phyloP scores from a whole-genome alignment of 2,888 invertebrate genomes.

The Chymomyza fuscimana region DNA sequence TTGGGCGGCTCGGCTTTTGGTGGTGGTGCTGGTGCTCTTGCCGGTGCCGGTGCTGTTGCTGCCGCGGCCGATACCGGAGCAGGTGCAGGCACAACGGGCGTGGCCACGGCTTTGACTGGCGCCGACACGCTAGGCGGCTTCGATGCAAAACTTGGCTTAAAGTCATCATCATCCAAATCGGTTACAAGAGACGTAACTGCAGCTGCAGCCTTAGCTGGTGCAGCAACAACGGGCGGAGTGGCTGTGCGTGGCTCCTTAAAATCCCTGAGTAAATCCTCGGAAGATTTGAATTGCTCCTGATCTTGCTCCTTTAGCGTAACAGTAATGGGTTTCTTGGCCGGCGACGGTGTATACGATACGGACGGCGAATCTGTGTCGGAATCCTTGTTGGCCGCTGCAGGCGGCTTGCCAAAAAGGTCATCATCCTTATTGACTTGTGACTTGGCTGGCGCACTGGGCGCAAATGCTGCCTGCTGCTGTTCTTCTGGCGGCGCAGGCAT shows the following conservation, averaged over 20 bases:
- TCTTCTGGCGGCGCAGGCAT: constrained; percentile 41
- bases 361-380: constrained; percentile 78
- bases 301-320: constrained; percentile 78
- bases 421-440: constrained; percentile 46
- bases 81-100: background rate
- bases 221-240: constrained; percentile 30
- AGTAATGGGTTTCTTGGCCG: constrained; percentile 76
- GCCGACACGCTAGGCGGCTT: constrained; percentile 35
- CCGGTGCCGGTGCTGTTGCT: background rate
- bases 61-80: constrained; percentile 12
- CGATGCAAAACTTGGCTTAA: constrained; percentile 44
- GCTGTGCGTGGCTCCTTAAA: constrained; percentile 76
- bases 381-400: constrained; percentile 61
- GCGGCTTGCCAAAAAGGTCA: constrained; percentile 43
- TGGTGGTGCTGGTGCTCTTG: constrained; percentile 1
- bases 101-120: constrained; percentile 44
- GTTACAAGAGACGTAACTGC: constrained; percentile 50
- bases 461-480: constrained; percentile 46
- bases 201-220: constrained; percentile 14
- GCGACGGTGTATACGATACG: constrained; percentile 77
- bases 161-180: constrained; percentile 68
- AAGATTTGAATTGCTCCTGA: constrained; percentile 79
- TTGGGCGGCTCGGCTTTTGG: constrained; percentile 55
- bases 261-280: constrained; percentile 78
- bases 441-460: constrained; percentile 49